A percentile compares a stretch with the other conserved stretches of the same genome.
Evolutionary conservation across 1,140 invertebrate species (phyloP).

Genomic region (Brachionus manjavacas): DNA sequence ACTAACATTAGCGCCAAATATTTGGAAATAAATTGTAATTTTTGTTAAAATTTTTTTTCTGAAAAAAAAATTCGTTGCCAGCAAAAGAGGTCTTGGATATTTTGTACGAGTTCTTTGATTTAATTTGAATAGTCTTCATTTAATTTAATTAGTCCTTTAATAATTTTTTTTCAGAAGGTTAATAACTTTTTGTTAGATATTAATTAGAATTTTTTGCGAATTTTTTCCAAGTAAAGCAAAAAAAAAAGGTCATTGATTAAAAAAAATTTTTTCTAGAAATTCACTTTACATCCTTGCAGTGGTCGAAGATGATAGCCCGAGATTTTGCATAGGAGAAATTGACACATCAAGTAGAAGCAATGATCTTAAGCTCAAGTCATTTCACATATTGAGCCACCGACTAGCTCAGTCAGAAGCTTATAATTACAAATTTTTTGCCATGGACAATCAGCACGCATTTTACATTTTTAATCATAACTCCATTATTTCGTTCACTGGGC

Average conservation of each 20-base stretch:
- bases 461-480: slow-evolving; percentile 16
- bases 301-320: not conserved
- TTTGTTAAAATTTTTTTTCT: no score
- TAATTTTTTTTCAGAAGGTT: no score
- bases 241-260: no score
- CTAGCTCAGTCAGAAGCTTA: not conserved
- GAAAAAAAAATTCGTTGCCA: no score
- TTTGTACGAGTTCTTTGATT: no score
- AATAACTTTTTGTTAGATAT: no score
- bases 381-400: not conserved
- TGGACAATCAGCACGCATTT: slow-evolving; percentile 33
- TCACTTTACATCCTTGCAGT: slow-evolving; percentile 24
- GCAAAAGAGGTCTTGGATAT: no score
- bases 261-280: not conserved
- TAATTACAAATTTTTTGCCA: slow-evolving; percentile 1
- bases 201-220: not conserved
- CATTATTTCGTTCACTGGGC: slow-evolving; percentile 30
- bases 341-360: not conserved
- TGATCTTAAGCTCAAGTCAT: not conserved
- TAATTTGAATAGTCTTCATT: no score
- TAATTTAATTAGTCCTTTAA: no score
- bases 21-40: no score
- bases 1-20: no score
- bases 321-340: slow-evolving; percentile 25
- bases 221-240: not conserved